Evolutionary conservation across 2,888 invertebrate genomes (phyloP).

Genomic region (Coleophora flavipennella): DNA sequence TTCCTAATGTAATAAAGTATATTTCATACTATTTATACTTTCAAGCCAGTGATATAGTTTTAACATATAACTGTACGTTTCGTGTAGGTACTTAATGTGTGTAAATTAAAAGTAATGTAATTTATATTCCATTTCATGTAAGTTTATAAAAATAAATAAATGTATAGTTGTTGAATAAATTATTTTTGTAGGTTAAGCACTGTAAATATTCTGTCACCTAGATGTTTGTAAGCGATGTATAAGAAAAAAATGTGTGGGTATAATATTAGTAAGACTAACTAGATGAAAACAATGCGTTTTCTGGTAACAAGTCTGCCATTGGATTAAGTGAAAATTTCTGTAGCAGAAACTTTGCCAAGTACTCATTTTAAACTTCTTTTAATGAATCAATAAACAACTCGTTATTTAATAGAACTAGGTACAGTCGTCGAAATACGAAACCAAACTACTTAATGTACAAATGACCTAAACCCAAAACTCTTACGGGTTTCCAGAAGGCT

Average conservation of each 20-base stretch:
- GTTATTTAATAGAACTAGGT: too few relatives aligned
- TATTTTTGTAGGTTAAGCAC: conserved; percentile 70
- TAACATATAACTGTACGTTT: neutral
- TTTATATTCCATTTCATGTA: conserved; percentile 49
- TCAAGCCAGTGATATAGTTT: neutral
- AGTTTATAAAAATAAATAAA: conserved; percentile 42
- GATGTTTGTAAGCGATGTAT: conserved; percentile 32
- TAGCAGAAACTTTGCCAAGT: too few relatives aligned
- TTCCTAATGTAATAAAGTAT: too few relatives aligned
- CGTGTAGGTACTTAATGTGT: conserved; percentile 23
- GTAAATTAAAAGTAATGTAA: conserved; percentile 42
- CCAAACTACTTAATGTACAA: too few relatives aligned
- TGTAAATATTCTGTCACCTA: conserved; percentile 61
- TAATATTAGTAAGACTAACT: too few relatives aligned
- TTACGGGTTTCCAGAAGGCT: too few relatives aligned
- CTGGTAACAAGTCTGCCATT: conserved; percentile 29
- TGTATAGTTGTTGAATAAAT: conserved; percentile 68
- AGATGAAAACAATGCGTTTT: conserved; percentile 29
- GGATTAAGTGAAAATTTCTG: too few relatives aligned
- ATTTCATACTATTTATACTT: too few relatives aligned
- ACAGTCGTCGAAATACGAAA: too few relatives aligned
- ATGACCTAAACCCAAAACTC: too few relatives aligned
- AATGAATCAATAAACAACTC: conserved; percentile 2
- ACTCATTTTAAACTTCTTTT: conserved; percentile 9
- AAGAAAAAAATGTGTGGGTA: too few relatives aligned